Evolutionary conservation across 2,888 invertebrate species (phyloP).

Genomic region (Ormyrus pomaceus): DNA sequence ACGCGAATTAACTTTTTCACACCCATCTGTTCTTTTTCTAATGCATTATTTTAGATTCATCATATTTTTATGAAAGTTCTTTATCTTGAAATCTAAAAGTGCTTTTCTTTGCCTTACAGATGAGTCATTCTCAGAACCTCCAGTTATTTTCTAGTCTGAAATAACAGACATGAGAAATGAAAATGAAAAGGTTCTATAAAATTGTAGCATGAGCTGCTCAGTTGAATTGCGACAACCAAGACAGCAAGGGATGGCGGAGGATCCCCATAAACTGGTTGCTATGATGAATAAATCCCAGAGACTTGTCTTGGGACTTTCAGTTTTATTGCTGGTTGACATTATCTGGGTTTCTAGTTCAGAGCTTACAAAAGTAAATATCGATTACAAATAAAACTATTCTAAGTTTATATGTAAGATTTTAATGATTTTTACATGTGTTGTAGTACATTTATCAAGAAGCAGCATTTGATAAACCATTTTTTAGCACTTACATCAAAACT

Average conservation of each 20-base stretch:
- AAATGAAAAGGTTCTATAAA: conserved; percentile 57
- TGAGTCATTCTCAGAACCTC: conserved; percentile 24
- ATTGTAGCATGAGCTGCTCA: conserved; percentile 71
- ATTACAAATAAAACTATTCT: neutral
- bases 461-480: conserved; percentile 94
- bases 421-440: conserved; percentile 50
- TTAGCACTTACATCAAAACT: conserved; percentile 96
- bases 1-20: conserved; percentile 8
- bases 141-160: conserved; percentile 33
- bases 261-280: conserved; percentile 72
- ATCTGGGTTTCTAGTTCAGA: conserved; percentile 98
- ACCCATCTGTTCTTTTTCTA: conserved; percentile 7
- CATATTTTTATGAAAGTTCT: neutral
- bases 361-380: conserved; percentile 87
- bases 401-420: conserved; percentile 21
- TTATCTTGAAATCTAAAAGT: neutral
- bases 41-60: neutral
- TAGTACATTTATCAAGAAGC: conserved; percentile 92
- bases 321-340: conserved; percentile 93
- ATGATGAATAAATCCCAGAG: conserved; percentile 83
- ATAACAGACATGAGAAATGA: conserved; percentile 54
- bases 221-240: conserved; percentile 72
- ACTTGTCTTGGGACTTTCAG: conserved; percentile 89
- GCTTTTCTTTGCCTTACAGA: conserved; percentile 28
- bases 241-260: conserved; percentile 73